A percentile compares a stretch with the other conserved stretches of the same genome.
Evolutionary conservation across 1,140 invertebrate genomes (phyloP).

Genomic region (Drosophila pseudoananassae): DNA sequence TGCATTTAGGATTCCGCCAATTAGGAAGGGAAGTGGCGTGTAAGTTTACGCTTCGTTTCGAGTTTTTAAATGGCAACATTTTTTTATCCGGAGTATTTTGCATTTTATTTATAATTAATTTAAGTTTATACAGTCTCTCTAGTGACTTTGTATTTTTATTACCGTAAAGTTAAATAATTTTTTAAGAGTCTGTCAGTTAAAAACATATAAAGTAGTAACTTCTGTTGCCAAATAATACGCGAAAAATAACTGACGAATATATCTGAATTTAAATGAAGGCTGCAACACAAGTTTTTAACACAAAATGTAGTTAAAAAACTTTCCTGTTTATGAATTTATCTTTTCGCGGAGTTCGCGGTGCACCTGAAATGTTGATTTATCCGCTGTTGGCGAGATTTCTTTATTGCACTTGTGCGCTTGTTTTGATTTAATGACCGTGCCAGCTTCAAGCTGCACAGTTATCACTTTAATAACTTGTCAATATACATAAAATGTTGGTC

Average conservation of each 20-base stretch:
- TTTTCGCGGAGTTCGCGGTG: constrained; percentile 15
- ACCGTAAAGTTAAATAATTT: no score
- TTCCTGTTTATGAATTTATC: constrained; percentile 32
- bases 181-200: background rate
- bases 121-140: no score
- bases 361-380: constrained; percentile 22
- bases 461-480: constrained; percentile 76
- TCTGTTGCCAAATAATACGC: background rate
- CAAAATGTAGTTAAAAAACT: constrained; percentile 26
- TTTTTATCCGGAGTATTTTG: background rate
- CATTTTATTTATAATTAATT: no score
- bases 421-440: constrained; percentile 65
- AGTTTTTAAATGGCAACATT: constrained; percentile 4
- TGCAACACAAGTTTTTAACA: constrained; percentile 5
- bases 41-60: background rate
- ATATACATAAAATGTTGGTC: constrained; percentile 60
- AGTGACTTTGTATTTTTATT: no score
- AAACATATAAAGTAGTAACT: background rate
- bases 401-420: constrained; percentile 22
- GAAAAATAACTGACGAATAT: constrained; percentile 8
- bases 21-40: background rate
- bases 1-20: constrained; percentile 2
- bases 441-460: constrained; percentile 37
- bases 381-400: constrained; percentile 14
- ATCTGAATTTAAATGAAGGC: constrained; percentile 13